Evolutionary conservation across 1,140 invertebrate genomes (phyloP), one percentile per base, ranked within the genome.

Genomic region (Melanaphis sacchari): DNA sequence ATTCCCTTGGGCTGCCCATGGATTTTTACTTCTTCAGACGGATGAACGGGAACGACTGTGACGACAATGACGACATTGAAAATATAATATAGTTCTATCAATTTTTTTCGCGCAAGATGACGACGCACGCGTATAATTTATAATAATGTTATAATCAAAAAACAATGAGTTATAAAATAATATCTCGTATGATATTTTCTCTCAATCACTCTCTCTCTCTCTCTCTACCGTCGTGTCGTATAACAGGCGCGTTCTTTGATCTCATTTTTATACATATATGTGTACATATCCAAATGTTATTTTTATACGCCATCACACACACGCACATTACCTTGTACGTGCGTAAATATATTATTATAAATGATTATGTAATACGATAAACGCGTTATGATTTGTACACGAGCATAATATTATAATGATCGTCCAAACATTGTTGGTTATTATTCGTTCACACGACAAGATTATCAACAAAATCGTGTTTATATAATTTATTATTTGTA

Each of bases 221-320:
- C 59, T 24, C 36, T 81, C 36, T 82, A n/a, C 76, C 21, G 36
- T 40, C 82, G 82, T 40, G 82, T 84, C 24, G 38, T 84, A 40
- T 24, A 24, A 40, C 84, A 31, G 11, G 84, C 84, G 85, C 43
- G 43, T 88, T 49, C 21, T 88, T 88, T 88, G 87, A 88, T 88
- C 87, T 88, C 87, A 88, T 88, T 88, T 88, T 88, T 88, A 49
- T 88, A 49, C 40, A 26, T 88, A 38, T 41, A 84, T 24, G 18
- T n/a, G 43, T 46, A 46, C n/a, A 41, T 43, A 46, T 87, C 5
- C 40, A 85, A 85, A 87, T 31, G 85, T 87, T 87, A 87, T 87
- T 87, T 46, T 87, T 41, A 43, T 43, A 85, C 84, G 15, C 40
- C 24, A 41, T 40, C 59, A 31, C 24, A 85, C 38, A 82, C 36